These are phyloP conservation scores for Cerastis rubricosa DNA, from an alignment of 2,888 invertebrate species.

Conservation along the genomic window DNA sequence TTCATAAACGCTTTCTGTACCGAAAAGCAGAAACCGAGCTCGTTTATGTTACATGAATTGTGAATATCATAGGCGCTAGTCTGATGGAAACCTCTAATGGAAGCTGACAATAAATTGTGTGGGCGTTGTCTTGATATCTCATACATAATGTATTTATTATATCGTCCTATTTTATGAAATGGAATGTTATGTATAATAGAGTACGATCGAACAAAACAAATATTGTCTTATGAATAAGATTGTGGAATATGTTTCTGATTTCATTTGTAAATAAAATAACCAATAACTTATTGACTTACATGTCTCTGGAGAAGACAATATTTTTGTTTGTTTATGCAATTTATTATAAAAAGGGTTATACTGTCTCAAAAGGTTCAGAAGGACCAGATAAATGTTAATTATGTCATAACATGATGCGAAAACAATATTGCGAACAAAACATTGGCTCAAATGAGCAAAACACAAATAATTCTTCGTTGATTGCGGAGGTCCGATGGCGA, in stretches of 20 bases:
- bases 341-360: neutral
- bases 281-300: slow-evolving; percentile 1
- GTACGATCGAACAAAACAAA: slow-evolving; percentile 27
- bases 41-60: slow-evolving; percentile 4
- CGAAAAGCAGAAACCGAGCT: slow-evolving; percentile 11
- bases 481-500: slow-evolving; percentile 46
- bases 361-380: neutral
- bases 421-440: slow-evolving; percentile 5
- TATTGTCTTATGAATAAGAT: slow-evolving; percentile 17
- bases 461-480: slow-evolving; percentile 19
- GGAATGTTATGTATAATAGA: slow-evolving; percentile 23
- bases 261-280: slow-evolving; percentile 25
- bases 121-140: slow-evolving; percentile 34
- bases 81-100: slow-evolving; percentile 36
- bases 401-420: neutral
- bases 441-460: slow-evolving; percentile 20
- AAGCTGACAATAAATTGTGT: slow-evolving; percentile 46
- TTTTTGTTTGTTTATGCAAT: neutral
- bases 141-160: slow-evolving; percentile 57
- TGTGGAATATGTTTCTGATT: neutral
- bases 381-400: neutral
- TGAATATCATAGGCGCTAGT: slow-evolving; percentile 21
- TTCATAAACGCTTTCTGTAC: slow-evolving; percentile 16
- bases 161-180: slow-evolving; percentile 40
- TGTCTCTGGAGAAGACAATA: neutral